phyloP scores from a whole-genome alignment of 2,113 vertebrate species.

The Microtus oregoni region DNA sequence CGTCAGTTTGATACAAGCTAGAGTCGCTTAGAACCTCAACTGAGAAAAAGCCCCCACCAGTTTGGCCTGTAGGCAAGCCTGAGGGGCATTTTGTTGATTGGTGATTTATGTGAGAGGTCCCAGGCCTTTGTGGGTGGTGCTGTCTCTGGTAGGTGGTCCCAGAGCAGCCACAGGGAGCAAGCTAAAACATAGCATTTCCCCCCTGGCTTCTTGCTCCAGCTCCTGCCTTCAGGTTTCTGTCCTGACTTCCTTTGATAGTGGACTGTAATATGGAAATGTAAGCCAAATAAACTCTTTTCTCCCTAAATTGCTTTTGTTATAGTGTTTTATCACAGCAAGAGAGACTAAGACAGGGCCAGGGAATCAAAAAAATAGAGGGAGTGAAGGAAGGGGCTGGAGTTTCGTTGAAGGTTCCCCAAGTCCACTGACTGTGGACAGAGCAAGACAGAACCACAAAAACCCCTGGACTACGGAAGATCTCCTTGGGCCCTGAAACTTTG shows the following conservation, averaged over 20 bases:
- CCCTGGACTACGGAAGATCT: not conserved
- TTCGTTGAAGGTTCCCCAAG: not conserved
- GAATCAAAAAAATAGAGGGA: not conserved
- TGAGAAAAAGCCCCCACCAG: not conserved
- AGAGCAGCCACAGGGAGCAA: not conserved
- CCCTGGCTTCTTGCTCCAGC: not conserved
- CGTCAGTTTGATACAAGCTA: not conserved
- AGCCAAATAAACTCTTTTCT: not conserved
- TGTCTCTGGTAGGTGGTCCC: not conserved
- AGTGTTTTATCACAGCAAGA: not conserved
- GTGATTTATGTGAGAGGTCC: not conserved
- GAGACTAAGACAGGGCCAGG: not conserved
- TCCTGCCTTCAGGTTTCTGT: not conserved
- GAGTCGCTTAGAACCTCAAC: not conserved
- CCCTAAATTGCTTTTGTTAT: not conserved
- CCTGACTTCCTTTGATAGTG: not conserved
- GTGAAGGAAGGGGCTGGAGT: not conserved
- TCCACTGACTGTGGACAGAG: not conserved
- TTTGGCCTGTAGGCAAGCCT: too few species aligned
- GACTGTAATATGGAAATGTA: not conserved
- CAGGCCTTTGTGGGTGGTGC: not conserved
- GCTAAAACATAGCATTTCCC: not conserved
- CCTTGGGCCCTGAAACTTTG: not conserved
- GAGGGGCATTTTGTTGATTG: not conserved
- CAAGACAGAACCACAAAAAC: not conserved